These are phyloP conservation scores for Nematostella vectensis DNA, from an alignment of 92 coral and sea anemone genomes.

Conservation along the genomic window DNA sequence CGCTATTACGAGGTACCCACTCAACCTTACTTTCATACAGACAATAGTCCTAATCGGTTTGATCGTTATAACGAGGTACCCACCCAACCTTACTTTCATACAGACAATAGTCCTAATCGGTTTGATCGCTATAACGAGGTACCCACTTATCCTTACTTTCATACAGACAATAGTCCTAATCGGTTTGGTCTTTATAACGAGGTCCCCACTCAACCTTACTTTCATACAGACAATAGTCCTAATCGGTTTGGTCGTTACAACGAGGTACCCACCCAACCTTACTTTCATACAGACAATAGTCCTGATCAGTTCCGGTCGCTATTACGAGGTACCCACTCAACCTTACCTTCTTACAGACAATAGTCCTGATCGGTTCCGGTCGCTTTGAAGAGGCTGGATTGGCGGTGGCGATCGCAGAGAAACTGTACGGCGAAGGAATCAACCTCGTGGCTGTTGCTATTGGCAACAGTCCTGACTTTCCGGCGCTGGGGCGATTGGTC, in stretches of 20 bases:
- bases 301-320: not conserved
- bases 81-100: too few species aligned
- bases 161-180: too few species aligned
- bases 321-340: not conserved
- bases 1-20: too few species aligned
- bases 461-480: not conserved
- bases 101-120: too few species aligned
- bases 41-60: too few species aligned
- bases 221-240: not conserved
- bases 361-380: not conserved
- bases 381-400: not conserved
- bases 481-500: not conserved
- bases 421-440: not conserved
- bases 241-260: not conserved
- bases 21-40: too few species aligned
- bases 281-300: too few species aligned
- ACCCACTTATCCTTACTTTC: too few species aligned
- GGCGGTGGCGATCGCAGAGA: not conserved
- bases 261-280: too few species aligned
- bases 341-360: not conserved
- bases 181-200: too few species aligned
- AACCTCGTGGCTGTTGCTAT: not conserved
- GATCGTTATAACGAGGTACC: too few species aligned
- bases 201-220: not conserved
- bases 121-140: too few species aligned